Percentiles rank a stretch among this genome's conserved stretches.
These are phyloP conservation scores for Hestina assimilis DNA, from an alignment of 1,140 invertebrate genomes.

Conservation along the genomic window DNA sequence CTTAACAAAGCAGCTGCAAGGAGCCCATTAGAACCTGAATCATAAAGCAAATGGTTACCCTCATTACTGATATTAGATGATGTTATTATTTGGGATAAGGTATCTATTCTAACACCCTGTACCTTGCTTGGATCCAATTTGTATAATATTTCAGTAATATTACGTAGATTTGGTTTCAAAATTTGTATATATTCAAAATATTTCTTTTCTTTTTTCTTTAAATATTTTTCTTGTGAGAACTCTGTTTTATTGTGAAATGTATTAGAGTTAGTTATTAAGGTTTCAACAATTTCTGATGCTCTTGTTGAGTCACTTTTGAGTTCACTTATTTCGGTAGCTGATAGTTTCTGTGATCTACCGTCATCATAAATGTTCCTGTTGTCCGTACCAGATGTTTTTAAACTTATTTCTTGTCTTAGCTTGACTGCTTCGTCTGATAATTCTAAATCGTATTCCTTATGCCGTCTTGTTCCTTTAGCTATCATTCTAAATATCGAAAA, in stretches of 20 bases:
- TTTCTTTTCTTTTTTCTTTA: conserved; percentile 95
- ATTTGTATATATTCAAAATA: conserved; percentile 90
- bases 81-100: conserved; percentile 91
- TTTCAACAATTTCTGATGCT: conserved; percentile 90
- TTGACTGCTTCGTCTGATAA: conserved; percentile 76
- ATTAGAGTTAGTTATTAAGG: conserved; percentile 92
- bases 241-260: conserved; percentile 93
- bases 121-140: conserved; percentile 87
- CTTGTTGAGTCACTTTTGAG: conserved; percentile 86
- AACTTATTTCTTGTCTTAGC: conserved; percentile 77
- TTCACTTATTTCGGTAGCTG: conserved; percentile 88
- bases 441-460: conserved; percentile 79
- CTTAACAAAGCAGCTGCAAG: conserved; percentile 89
- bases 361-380: conserved; percentile 92
- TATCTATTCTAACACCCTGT: conserved; percentile 89
- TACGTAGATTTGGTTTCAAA: conserved; percentile 85
- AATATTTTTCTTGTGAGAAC: conserved; percentile 96
- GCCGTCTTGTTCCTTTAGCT: conserved; percentile 79
- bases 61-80: conserved; percentile 88
- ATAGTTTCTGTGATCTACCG: conserved; percentile 91
- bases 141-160: conserved; percentile 89
- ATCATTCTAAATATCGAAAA: conserved; percentile 90
- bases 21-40: conserved; percentile 91
- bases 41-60: conserved; percentile 91
- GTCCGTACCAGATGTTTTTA: conserved; percentile 83